A percentile compares a stretch with the other conserved stretches of the same genome.
Evolutionary conservation across 2,888 invertebrate genomes (phyloP).

Genomic region (Cyaniris semiargus): DNA sequence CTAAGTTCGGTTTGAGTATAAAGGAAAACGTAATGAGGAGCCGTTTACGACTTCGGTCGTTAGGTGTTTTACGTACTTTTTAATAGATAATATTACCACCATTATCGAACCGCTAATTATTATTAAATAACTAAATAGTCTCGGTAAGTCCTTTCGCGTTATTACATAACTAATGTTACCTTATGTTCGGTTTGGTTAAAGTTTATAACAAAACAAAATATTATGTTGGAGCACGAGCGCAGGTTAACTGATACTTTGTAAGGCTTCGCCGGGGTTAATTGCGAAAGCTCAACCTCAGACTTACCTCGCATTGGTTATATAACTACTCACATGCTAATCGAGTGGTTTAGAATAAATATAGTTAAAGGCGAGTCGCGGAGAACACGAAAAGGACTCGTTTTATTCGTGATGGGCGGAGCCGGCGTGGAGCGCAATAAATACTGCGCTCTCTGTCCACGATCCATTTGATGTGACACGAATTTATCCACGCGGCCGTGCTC

Average conservation of each 20-base stretch:
- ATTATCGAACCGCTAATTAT: not conserved
- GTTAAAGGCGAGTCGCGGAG: slow-evolving; percentile 24
- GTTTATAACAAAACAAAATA: slow-evolving; percentile 35
- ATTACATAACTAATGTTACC: not conserved
- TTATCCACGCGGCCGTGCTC: slow-evolving; percentile 72
- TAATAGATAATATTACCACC: not conserved
- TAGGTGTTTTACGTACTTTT: not conserved
- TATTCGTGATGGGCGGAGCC: slow-evolving; percentile 46
- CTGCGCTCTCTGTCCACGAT: slow-evolving; percentile 70
- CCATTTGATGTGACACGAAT: slow-evolving; percentile 81
- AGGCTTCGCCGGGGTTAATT: slow-evolving; percentile 56
- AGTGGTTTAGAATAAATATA: slow-evolving; percentile 40
- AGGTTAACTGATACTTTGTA: slow-evolving; percentile 38
- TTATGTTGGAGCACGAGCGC: slow-evolving; percentile 34
- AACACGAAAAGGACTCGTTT: slow-evolving; percentile 45
- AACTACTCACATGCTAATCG: slow-evolving; percentile 39
- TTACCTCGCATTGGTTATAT: slow-evolving; percentile 35
- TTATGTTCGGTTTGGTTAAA: not conserved
- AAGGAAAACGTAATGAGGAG: slow-evolving; percentile 17
- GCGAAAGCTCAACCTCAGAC: slow-evolving; percentile 42
- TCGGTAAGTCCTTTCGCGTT: not conserved
- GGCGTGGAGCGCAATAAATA: slow-evolving; percentile 61
- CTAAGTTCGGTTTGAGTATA: slow-evolving; percentile 10
- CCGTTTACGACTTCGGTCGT: not conserved
- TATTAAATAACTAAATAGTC: not conserved